Evolutionary conservation across 2,888 invertebrate genomes (phyloP).

Genomic region (Polyommatus iphigenia): DNA sequence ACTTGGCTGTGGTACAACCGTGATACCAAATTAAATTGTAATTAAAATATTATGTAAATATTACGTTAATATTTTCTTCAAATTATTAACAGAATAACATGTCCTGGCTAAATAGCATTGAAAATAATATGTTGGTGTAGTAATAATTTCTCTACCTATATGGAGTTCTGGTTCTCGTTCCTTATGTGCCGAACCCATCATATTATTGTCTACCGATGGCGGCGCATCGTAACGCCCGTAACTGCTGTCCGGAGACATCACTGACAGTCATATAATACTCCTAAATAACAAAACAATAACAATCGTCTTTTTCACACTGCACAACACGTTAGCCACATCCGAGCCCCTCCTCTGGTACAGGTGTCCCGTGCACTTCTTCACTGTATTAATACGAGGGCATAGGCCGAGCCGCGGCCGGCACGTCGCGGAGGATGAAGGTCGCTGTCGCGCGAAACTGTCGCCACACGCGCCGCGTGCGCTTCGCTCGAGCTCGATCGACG

Average conservation of each 20-base stretch:
- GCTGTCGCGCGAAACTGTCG: constrained; percentile 54
- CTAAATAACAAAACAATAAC: constrained; percentile 52
- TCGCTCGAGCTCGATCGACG: constrained; percentile 80
- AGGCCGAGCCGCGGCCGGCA: constrained; percentile 60
- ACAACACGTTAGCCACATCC: constrained; percentile 73
- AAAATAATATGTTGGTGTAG: background rate
- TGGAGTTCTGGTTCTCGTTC: constrained; percentile 85
- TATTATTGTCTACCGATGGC: constrained; percentile 74
- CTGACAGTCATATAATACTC: constrained; percentile 64
- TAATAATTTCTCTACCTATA: constrained; percentile 78
- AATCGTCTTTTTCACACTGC: constrained; percentile 64
- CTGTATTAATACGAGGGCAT: constrained; percentile 70
- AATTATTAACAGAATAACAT: background rate
- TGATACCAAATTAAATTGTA: background rate
- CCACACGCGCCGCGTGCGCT: constrained; percentile 74
- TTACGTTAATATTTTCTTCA: background rate
- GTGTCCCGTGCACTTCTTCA: constrained; percentile 57
- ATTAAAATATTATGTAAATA: background rate
- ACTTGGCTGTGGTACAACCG: background rate
- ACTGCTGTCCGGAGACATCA: constrained; percentile 86
- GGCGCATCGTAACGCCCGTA: constrained; percentile 79
- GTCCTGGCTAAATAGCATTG: background rate
- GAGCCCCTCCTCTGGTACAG: constrained; percentile 52
- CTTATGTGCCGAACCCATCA: constrained; percentile 68
- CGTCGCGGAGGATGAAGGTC: constrained; percentile 75